These are phyloP conservation scores for Channallabes apus DNA, from an alignment of 2,797 vertebrate genomes.

Conservation along the genomic window DNA sequence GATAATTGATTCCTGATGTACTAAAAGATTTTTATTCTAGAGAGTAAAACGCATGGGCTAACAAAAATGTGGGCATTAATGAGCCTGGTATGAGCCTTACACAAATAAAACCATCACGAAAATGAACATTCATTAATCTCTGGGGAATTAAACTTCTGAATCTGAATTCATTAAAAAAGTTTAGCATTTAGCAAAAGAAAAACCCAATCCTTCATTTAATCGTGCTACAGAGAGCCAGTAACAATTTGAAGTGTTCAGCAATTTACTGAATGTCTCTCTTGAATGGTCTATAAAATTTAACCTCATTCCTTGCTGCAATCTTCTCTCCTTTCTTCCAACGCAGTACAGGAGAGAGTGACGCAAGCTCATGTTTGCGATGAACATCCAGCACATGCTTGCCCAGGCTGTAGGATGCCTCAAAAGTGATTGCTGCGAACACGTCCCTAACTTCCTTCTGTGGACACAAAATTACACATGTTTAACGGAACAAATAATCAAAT, in stretches of 20 bases:
- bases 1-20: slow-evolving; percentile 1
- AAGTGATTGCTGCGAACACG: slow-evolving; percentile 90
- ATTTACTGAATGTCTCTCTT: not conserved
- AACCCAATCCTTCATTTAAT: not conserved
- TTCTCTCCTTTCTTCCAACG: slow-evolving; percentile 93
- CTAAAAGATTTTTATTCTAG: not conserved
- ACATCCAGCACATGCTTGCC: slow-evolving; percentile 74
- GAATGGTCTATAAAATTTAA: slow-evolving; percentile 58
- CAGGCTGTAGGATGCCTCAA: slow-evolving; percentile 89
- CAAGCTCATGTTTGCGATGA: slow-evolving; percentile 77
- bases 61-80: slow-evolving; percentile 56
- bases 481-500: not conserved
- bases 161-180: not conserved
- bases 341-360: slow-evolving; percentile 84
- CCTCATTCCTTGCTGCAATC: slow-evolving; percentile 91
- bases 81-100: slow-evolving; percentile 40
- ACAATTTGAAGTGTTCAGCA: not conserved
- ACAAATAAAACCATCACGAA: slow-evolving; percentile 67
- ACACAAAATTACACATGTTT: slow-evolving; percentile 24
- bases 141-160: not conserved
- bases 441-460: slow-evolving; percentile 91
- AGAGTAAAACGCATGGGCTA: slow-evolving; percentile 46
- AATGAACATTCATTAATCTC: not conserved
- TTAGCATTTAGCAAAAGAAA: not conserved
- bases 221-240: not conserved